These are phyloP conservation scores for Tympanuchus pallidicinctus DNA, from an alignment of 2,113 vertebrate species.

Conservation along the genomic window DNA sequence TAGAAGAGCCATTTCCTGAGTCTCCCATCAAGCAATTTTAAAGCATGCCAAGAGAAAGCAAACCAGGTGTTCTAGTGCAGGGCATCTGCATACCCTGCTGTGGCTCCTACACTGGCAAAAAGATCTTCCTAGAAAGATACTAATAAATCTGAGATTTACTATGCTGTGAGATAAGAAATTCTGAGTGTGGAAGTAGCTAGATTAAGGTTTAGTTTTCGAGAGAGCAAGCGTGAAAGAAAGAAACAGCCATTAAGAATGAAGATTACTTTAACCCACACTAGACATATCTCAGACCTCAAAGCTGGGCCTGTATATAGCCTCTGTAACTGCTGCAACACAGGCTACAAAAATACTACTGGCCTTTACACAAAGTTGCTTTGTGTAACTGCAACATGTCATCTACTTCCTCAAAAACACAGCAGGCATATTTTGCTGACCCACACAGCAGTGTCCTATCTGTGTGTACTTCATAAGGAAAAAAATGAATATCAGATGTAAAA, in stretches of 20 bases:
- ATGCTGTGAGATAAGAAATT: background rate
- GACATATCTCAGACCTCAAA: background rate
- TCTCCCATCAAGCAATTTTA: background rate
- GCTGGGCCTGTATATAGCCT: background rate
- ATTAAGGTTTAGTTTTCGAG: background rate
- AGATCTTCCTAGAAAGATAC: background rate
- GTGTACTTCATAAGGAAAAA: background rate
- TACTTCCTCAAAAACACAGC: conserved; percentile 7
- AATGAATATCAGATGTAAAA: background rate
- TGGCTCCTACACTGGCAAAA: background rate
- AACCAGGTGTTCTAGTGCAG: background rate
- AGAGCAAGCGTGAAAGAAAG: background rate
- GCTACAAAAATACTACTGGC: background rate
- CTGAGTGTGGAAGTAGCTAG: background rate
- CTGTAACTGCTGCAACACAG: background rate
- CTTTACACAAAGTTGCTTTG: background rate
- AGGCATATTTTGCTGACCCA: background rate
- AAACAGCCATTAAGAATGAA: background rate
- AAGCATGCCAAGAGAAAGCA: background rate
- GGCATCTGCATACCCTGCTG: background rate
- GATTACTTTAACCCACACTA: background rate
- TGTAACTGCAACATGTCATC: background rate
- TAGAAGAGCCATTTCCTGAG: background rate
- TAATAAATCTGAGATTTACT: background rate
- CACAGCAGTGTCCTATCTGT: background rate